Base-by-base conservation (phyloP, 2,113 vertebrate genomes). In the Myodes glareolus region DNA sequence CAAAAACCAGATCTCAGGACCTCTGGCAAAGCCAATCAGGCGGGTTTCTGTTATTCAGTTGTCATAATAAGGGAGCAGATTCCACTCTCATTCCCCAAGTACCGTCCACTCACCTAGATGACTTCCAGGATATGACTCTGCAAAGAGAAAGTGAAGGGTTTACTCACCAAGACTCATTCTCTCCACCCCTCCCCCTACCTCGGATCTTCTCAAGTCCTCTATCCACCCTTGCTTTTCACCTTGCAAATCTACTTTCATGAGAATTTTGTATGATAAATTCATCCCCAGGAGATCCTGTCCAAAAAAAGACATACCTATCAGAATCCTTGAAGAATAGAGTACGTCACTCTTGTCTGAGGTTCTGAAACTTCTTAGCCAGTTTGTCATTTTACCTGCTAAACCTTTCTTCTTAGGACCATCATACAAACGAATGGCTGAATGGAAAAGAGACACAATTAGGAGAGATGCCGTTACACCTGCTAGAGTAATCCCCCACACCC, bases 61-160 rank as follows among this genome's bases (percentile, higher is more conserved):
- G 27, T 16, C 67, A 55, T 0, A 0, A 50, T 29, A 5, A 63
- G 55, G 52, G 55, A 39, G 42, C 39, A 0, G 9, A 33, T 52
- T 63, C 75, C 45, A 45, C 39, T 3, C 33, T 75, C 3, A 9
- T 31, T 5, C 5, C 4, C 21, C 25, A 16, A 23, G 19, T 45
- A 76, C 9, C 21, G 17, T 6, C 17, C 52, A 75, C 68, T 92
- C n/a, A 50, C 33, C 23, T 12, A 9, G 45, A 10, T 2, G 19
- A 0, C 11, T 1, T 17, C 0, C 10, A 11, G 25, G 0, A n/a
- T 2, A 5, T 65, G 7, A 0, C 14, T 0, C 81, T 87, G 27
- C 70, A 76, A 80, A 50, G n/a, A 93, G 25, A 88, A 75, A 76
- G 10, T 27, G 0, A 55, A 72, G 3, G 3, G 16, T 36, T 81